A percentile compares a stretch with the other conserved stretches of the same genome.
phyloP scores from a whole-genome alignment of 1,140 invertebrate genomes.

The Cotesia chilonis region DNA sequence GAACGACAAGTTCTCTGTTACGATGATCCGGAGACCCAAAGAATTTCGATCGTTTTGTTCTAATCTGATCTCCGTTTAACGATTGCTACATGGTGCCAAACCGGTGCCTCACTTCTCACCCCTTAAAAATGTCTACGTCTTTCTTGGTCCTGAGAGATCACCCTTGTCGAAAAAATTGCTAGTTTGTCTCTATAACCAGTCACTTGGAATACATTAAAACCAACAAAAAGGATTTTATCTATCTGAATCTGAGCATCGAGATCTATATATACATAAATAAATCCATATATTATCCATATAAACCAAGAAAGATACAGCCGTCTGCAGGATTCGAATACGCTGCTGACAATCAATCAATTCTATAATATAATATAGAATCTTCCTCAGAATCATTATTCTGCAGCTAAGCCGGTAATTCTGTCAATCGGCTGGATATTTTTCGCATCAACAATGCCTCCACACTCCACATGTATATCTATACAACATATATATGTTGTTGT shows the following conservation, averaged over 20 bases:
- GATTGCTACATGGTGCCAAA: slow-evolving; percentile 44
- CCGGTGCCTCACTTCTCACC: slow-evolving; percentile 34
- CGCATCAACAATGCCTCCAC: too few relatives aligned
- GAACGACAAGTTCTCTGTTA: slow-evolving; percentile 36
- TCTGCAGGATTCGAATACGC: too few relatives aligned
- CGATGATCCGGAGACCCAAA: slow-evolving; percentile 26
- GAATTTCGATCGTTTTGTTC: slow-evolving; percentile 45
- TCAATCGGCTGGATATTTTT: background rate
- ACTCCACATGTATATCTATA: background rate
- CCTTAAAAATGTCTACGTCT: slow-evolving; percentile 20
- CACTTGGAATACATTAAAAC: background rate
- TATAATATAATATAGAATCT: slow-evolving; percentile 26
- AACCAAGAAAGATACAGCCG: background rate
- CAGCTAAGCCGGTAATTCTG: too few relatives aligned
- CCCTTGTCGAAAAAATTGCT: slow-evolving; percentile 3
- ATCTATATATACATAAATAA: background rate
- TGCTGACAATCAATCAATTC: slow-evolving; percentile 33
- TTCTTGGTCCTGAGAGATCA: slow-evolving; percentile 17
- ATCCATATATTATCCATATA: slow-evolving; percentile 10
- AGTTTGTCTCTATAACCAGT: too few relatives aligned
- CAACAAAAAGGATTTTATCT: slow-evolving; percentile 15
- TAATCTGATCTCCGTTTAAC: slow-evolving; percentile 46
- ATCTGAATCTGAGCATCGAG: too few relatives aligned
- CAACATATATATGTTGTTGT: too few relatives aligned
- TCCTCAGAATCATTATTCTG: background rate